These are phyloP conservation scores for Alectura lathami DNA, from an alignment of 2,113 vertebrate genomes.

Conservation along the genomic window DNA sequence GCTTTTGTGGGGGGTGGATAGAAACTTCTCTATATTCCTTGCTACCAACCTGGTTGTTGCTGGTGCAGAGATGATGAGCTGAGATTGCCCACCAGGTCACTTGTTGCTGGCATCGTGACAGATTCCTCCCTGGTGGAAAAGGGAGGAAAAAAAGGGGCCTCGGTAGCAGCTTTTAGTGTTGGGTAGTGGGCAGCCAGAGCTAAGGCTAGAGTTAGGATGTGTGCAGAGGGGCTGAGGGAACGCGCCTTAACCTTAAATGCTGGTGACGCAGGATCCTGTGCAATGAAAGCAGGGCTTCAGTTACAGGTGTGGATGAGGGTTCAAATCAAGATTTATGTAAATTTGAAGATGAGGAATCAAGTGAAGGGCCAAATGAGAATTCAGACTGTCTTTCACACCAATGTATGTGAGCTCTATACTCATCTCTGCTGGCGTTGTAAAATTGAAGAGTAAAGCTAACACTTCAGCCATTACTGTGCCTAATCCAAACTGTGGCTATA, in stretches of 20 bases:
- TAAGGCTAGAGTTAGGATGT: neutral
- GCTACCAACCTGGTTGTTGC: neutral
- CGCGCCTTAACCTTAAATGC: neutral
- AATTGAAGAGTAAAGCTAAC: neutral
- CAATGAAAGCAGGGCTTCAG: neutral
- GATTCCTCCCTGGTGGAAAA: neutral
- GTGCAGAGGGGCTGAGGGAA: neutral
- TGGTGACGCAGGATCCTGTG: neutral
- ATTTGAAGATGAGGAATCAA: neutral
- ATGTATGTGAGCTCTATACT: fast-evolving
- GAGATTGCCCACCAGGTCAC: neutral
- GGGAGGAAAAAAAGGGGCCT: no score
- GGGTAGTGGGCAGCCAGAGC: neutral
- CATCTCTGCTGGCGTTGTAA: neutral
- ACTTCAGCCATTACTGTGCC: neutral
- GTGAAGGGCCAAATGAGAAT: neutral
- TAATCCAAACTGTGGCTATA: neutral
- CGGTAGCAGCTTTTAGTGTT: neutral
- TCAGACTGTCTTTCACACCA: neutral
- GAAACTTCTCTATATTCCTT: neutral
- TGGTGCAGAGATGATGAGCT: neutral
- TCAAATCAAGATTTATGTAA: neutral
- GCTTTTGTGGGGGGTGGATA: fast-evolving
- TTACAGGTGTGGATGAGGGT: neutral
- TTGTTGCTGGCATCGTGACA: neutral